A percentile compares a stretch with the other conserved stretches of the same genome.
phyloP scores from a whole-genome alignment of 2,113 vertebrate species.

The Promerops cafer region DNA sequence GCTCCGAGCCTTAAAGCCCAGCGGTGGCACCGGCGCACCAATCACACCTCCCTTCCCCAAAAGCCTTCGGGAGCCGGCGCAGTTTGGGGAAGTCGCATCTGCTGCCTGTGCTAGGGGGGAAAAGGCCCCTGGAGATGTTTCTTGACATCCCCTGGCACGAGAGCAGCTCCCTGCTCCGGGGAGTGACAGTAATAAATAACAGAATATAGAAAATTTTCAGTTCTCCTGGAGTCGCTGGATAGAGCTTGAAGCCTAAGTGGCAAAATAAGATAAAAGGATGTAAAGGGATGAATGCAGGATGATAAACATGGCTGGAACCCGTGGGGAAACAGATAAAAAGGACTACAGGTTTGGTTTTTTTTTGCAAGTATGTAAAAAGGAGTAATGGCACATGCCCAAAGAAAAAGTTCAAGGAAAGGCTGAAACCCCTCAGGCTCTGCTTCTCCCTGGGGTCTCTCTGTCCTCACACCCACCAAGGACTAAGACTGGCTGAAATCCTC shows the following conservation, averaged over 20 bases:
- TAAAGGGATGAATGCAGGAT: not conserved
- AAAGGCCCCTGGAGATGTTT: rapidly evolving
- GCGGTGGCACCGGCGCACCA: rapidly evolving
- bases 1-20: not conserved
- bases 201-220: rapidly evolving
- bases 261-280: not conserved
- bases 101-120: rapidly evolving
- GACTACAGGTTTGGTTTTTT: rapidly evolving
- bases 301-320: not conserved
- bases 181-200: rapidly evolving
- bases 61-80: rapidly evolving
- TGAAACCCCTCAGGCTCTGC: not conserved
- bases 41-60: not conserved
- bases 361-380: not conserved
- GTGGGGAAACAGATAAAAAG: not conserved
- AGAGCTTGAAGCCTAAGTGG: not conserved
- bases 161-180: not conserved
- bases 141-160: rapidly evolving
- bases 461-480: not conserved
- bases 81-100: rapidly evolving
- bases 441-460: too few species aligned
- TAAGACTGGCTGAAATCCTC: rapidly evolving
- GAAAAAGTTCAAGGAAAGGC: not conserved
- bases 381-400: rapidly evolving
- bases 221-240: not conserved